Base-by-base conservation (phyloP, 2,888 invertebrate species). In the Ernsta delagoae region DNA sequence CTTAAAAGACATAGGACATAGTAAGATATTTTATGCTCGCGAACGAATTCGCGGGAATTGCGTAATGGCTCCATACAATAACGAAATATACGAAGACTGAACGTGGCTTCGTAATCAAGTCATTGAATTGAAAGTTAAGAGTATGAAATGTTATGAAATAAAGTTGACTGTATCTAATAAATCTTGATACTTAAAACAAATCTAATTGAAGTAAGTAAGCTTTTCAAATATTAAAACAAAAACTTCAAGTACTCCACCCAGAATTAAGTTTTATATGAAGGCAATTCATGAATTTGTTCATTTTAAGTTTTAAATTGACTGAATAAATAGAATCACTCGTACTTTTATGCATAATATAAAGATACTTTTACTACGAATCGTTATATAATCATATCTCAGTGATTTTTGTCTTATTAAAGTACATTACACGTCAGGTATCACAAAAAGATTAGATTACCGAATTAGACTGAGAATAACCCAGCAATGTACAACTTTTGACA, bases 231-330 rank as follows among this genome's bases (percentile, higher is more conserved):
- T 8, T 9, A 11, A 4, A 4, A 43, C 43, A 43, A 43, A 43
- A 43, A 43, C 4, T 9, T 11, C 9, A 9, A 43, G 3, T 11
- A 8, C 43, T 43, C 11, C 11, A 43, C 43, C 4, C 4, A 43
- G 43, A 43, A 43, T 11, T 11, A 43, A 31, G 31, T 31, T 31
- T 31, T 31, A 4, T 31, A 31, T 31, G 4, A 31, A 31, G 4
- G 31, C 31, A 31, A 31, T 31, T 4, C 9, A 43, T 43, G 11
- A 3, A 43, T 43, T 57, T 62, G n/a, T 57, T 36, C 45, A 56
- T 60, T 68, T 68, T 62, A 56, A 68, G 61, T 57, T 67, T 54
- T 61, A 68, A 68, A 62, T 68, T 31, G 31, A 31, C 1, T 62
- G 62, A 68, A 68, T 68, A 68, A 62, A 48, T 50, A 63, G 59